Evolutionary conservation across 92 coral and sea anemone genomes (phyloP), one percentile per base, ranked within the genome.

Genomic region (Blastomussa wellsi): DNA sequence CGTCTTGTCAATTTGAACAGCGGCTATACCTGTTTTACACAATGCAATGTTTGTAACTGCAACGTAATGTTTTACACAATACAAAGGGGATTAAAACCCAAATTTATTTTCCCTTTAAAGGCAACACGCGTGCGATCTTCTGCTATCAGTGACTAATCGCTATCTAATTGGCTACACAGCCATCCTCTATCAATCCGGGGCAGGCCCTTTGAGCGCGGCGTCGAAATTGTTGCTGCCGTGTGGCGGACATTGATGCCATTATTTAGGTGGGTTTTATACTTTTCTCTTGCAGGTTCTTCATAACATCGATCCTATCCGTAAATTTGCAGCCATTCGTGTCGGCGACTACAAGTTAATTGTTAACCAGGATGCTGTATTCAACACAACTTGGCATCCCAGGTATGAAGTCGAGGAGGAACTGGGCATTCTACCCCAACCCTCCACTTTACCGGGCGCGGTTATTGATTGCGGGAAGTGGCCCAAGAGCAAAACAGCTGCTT

Each of bases 301-400:
- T 74, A 97, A 97, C 84, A 93, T 97, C 47, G 99, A 97, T 78
- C 98, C 98, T 15, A 65, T 93, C 69, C 88, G 97, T 29, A 88
- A 90, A 66, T 93, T 89, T 85, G 99, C 99, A 73, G 99, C 99
- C 3, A 97, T 97, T 82, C 85, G 99, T 60, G 82, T 95, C 65
- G 88, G 85, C 55, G 88, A 93, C 82, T 93, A 91, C 93, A 97
- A 97, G 78, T 72, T 97, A 37, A 91, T 97, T 42, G 90, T 97
- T 35, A 97, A 97, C 42, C 99, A 97, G 79, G 94, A 97, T 67
- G 94, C 93, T 17, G 98, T 91, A 60, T 95, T 76, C 82, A 83
- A 91, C 24, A 92, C 98, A 20, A 90, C 94, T 0, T 97, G 99
- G 99, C 89, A 86, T 84, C 96, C 94, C n/a, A 84, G 96, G 57